These are phyloP conservation scores for Neoseiulus cucumeris DNA, from an alignment of 1,140 invertebrate species.

Conservation along the genomic window DNA sequence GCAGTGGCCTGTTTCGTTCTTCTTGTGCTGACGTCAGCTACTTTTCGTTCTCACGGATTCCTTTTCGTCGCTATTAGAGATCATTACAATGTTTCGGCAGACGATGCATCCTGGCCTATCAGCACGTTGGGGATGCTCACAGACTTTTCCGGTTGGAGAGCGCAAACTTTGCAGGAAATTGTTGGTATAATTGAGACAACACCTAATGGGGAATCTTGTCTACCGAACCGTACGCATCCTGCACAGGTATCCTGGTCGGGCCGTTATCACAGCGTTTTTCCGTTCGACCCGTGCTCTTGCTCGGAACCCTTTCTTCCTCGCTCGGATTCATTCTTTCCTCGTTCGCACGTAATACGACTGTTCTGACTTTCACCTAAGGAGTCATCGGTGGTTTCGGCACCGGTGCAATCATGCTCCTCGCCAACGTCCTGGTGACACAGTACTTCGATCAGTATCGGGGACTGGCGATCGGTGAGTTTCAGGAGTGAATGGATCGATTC, in stretches of 20 bases:
- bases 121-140: background rate
- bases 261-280: too few relatives aligned
- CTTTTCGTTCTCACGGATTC: background rate
- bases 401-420: background rate
- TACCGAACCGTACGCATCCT: too few relatives aligned
- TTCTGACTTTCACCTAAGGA: background rate
- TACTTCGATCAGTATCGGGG: background rate
- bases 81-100: background rate
- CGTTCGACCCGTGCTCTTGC: background rate
- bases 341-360: background rate
- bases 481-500: too few relatives aligned
- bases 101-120: background rate
- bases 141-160: background rate
- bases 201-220: too few relatives aligned
- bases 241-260: too few relatives aligned
- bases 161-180: too few relatives aligned
- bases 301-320: background rate
- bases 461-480: background rate
- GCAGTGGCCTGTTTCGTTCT: background rate
- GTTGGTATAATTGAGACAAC: too few relatives aligned
- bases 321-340: background rate
- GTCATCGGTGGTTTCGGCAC: background rate
- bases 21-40: background rate
- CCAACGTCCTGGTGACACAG: background rate
- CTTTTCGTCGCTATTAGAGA: slow-evolving; percentile 1